A percentile compares a stretch with the other conserved stretches of the same genome.
Conservation (phyloP, 2,113 vertebrate species). For the Hyla sarda region DNA sequence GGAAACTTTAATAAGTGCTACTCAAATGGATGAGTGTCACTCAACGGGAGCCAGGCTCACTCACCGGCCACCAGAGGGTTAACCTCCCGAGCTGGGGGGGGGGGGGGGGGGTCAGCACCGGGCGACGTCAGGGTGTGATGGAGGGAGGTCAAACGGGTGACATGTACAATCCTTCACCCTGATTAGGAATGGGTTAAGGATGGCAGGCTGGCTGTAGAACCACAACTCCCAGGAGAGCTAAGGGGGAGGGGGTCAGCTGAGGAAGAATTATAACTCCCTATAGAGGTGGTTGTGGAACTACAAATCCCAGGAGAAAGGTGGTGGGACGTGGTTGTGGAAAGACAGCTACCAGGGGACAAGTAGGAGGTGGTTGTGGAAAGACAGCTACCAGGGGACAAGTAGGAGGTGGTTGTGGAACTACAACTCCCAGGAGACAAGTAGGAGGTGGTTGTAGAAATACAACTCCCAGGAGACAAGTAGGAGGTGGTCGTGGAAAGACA, state of each 20-base stretch:
- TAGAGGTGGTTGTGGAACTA: neutral
- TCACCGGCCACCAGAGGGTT: neutral
- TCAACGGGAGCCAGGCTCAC: constrained; percentile 23
- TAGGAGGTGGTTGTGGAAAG: no score
- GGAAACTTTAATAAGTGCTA: constrained; percentile 30
- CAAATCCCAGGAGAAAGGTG: neutral
- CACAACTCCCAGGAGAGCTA: neutral
- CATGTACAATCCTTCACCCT: no score
- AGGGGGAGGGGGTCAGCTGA: neutral
- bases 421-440: neutral
- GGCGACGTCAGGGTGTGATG: constrained; percentile 30
- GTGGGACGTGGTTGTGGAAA: no score
- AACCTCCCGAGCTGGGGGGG: neutral
- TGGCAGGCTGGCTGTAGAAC: neutral
- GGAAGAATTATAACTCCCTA: no score
- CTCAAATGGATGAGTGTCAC: constrained; percentile 27
- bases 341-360: neutral
- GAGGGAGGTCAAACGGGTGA: constrained; percentile 24
- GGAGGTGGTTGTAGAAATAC: no score
- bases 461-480: neutral
- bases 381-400: no score
- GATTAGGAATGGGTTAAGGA: constrained; percentile 30
- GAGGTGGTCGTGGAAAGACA: no score
- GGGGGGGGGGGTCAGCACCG: neutral
- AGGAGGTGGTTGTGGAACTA: neutral